phyloP scores from a whole-genome alignment of 2,113 vertebrate species.

The Nycticebus coucang region DNA sequence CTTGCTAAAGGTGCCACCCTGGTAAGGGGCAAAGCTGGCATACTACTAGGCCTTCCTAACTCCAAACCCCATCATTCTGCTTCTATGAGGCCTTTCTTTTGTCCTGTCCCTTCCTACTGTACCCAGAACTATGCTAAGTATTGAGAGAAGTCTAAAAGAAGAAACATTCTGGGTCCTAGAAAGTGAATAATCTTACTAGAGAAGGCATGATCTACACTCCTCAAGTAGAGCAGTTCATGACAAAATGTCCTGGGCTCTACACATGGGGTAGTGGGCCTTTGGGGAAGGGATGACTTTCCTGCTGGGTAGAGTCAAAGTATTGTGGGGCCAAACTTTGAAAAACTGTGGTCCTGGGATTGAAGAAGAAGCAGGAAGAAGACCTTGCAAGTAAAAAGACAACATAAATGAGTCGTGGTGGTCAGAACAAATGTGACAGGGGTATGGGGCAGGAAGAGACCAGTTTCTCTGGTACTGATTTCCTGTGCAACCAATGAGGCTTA shows the following conservation, averaged over 20 bases:
- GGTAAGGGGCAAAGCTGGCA: background rate
- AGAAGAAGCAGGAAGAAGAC: background rate
- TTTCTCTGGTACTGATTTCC: background rate
- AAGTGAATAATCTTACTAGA: background rate
- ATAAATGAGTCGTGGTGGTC: background rate
- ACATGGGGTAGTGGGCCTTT: rapidly evolving
- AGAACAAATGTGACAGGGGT: background rate
- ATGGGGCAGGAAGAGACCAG: background rate
- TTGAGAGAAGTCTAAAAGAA: background rate
- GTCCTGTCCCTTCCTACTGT: background rate
- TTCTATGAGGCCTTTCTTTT: background rate
- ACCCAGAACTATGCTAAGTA: background rate
- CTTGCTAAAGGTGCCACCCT: background rate
- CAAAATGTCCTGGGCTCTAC: background rate
- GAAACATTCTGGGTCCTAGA: background rate
- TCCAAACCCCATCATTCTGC: background rate
- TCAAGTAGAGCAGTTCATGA: background rate
- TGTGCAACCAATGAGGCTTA: background rate
- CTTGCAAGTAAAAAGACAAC: background rate
- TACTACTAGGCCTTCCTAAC: background rate
- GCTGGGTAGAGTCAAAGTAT: background rate
- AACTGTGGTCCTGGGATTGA: background rate
- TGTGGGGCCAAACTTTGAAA: background rate
- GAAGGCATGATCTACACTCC: background rate
- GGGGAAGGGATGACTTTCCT: background rate